These are phyloP conservation scores for Gonocerus acuteangulatus DNA, from an alignment of 2,888 invertebrate species.

Conservation along the genomic window DNA sequence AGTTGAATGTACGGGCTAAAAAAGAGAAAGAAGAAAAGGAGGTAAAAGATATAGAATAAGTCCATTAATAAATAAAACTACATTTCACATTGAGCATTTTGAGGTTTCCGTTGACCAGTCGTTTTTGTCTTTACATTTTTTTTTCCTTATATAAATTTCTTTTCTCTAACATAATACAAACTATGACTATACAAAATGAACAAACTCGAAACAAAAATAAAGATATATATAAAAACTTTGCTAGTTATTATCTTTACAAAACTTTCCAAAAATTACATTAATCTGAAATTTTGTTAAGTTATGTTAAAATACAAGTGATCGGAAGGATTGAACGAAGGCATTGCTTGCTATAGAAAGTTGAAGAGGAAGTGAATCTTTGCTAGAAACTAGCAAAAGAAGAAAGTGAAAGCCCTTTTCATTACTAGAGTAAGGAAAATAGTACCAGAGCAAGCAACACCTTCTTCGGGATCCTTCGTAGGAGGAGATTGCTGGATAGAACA, in stretches of 20 bases:
- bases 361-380: constrained; percentile 3
- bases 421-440: not conserved
- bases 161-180: constrained; percentile 15
- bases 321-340: not conserved
- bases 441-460: constrained; percentile 7
- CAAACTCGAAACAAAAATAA: not conserved
- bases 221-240: constrained; percentile 5
- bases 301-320: not conserved
- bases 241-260: constrained; percentile 16
- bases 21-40: constrained; percentile 7
- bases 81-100: constrained; percentile 34
- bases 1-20: not conserved
- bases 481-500: constrained; percentile 3
- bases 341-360: not conserved
- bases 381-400: constrained; percentile 6
- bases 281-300: constrained; percentile 3
- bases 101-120: constrained; percentile 34
- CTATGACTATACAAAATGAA: constrained; percentile 23
- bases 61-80: constrained; percentile 26
- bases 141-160: constrained; percentile 15
- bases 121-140: constrained; percentile 32
- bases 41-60: constrained; percentile 10
- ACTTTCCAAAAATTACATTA: constrained; percentile 1
- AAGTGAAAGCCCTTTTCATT: constrained; percentile 24
- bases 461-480: not conserved